Evolutionary conservation across 2,113 vertebrate species (phyloP).

Genomic region (Leptocoma aspasia): DNA sequence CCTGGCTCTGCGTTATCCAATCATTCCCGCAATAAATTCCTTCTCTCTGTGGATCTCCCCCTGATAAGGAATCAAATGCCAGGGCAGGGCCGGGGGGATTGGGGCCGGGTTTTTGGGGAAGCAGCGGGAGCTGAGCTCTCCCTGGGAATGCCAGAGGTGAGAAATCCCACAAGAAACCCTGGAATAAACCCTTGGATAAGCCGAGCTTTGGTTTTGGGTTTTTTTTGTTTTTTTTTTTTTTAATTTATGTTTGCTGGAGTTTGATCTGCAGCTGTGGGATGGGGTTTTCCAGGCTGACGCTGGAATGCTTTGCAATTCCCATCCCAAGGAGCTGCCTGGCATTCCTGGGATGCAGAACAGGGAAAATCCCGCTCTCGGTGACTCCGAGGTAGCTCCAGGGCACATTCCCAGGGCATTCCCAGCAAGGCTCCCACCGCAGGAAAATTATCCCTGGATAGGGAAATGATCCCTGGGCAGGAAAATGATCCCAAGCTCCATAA

Average conservation of each 20-base stretch:
- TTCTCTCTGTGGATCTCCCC: not conserved
- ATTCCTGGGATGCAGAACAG: not conserved
- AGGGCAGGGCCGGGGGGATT: not conserved
- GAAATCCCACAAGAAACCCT: not conserved
- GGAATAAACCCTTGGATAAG: not conserved
- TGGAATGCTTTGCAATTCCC: not conserved
- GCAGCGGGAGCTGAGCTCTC: not conserved
- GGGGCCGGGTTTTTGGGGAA: rapidly evolving
- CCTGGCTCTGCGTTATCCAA: not conserved
- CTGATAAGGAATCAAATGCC: conserved; percentile 7
- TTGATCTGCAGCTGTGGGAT: not conserved
- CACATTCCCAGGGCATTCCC: not conserved
- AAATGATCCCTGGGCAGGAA: not conserved
- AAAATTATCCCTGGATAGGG: not conserved
- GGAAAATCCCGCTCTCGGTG: not conserved
- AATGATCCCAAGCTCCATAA: not conserved
- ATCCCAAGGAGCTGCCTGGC: not conserved
- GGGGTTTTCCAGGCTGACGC: not conserved
- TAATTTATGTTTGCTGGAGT: rapidly evolving
- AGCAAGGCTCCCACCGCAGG: too few relatives aligned
- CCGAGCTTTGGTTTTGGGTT: not conserved
- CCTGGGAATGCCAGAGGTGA: not conserved
- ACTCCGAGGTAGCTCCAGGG: not conserved
- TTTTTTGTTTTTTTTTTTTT: too few relatives aligned
- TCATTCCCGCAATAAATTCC: conserved; percentile 30